These are phyloP conservation scores for Harpalus rubripes DNA, from an alignment of 2,888 invertebrate species.

Conservation along the genomic window DNA sequence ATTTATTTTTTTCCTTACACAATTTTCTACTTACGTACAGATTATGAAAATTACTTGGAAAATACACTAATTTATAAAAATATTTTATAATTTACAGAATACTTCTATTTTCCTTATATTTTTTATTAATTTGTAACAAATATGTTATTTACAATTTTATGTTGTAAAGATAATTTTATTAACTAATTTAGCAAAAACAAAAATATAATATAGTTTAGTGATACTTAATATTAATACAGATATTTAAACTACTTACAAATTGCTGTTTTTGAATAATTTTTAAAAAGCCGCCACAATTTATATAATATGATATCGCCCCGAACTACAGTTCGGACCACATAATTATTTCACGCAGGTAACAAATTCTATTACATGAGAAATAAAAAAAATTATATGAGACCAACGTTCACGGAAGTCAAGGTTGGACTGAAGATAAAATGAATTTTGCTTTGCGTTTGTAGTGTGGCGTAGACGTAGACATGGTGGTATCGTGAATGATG, in stretches of 20 bases:
- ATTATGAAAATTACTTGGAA: background rate
- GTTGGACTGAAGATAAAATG: constrained; percentile 65
- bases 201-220: background rate
- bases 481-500: constrained; percentile 30
- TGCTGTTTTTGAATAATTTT: constrained; percentile 23
- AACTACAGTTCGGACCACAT: constrained; percentile 21
- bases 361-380: constrained; percentile 28
- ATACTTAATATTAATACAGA: background rate
- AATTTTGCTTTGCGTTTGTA: constrained; percentile 26
- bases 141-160: too few species aligned
- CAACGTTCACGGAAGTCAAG: constrained; percentile 53
- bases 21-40: background rate
- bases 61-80: background rate
- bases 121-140: background rate
- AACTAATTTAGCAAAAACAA: background rate
- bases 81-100: background rate
- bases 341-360: constrained; percentile 19
- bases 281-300: constrained; percentile 25
- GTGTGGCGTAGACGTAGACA: constrained; percentile 1
- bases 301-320: background rate
- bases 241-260: constrained; percentile 21
- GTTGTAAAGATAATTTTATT: background rate
- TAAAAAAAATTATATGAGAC: constrained; percentile 56
- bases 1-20: background rate
- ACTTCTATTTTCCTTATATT: background rate